Percentiles rank a stretch among this genome's conserved stretches.
Evolutionary conservation across 2,888 invertebrate species (phyloP).

Genomic region (Sphaerophoria taeniata): DNA sequence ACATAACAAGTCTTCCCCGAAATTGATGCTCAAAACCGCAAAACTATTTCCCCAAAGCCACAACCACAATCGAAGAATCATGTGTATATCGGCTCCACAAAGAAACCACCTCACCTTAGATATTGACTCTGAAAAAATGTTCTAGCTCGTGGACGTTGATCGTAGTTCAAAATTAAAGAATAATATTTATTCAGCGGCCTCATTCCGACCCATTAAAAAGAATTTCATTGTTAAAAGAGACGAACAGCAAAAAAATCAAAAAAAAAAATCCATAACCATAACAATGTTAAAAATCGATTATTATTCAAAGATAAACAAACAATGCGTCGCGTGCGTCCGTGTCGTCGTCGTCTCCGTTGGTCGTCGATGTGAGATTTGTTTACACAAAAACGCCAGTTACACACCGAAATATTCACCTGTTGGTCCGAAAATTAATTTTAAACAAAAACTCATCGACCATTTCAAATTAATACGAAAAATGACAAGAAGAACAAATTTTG

Average conservation of each 20-base stretch:
- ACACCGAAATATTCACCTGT: constrained; percentile 53
- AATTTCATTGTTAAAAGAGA: constrained; percentile 33
- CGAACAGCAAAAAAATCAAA: constrained; percentile 11
- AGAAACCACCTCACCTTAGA: neutral
- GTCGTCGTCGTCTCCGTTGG: constrained; percentile 13
- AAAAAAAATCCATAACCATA: constrained; percentile 24
- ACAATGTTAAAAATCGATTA: constrained; percentile 60
- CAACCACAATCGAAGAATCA: no score
- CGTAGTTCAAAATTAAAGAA: constrained; percentile 5
- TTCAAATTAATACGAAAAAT: constrained; percentile 29
- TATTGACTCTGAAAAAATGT: constrained; percentile 57
- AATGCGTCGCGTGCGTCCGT: constrained; percentile 2
- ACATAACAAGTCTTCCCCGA: no score
- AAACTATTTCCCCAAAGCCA: neutral
- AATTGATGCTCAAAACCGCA: no score
- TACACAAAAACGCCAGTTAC: constrained; percentile 48
- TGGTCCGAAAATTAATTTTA: constrained; percentile 57
- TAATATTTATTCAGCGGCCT: constrained; percentile 44
- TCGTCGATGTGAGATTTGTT: constrained; percentile 6
- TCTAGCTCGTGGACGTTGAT: constrained; percentile 6
- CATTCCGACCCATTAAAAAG: constrained; percentile 42
- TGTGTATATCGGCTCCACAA: neutral
- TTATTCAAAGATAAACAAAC: constrained; percentile 64
- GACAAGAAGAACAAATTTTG: constrained; percentile 45
- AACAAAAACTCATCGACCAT: neutral